Evolutionary conservation across 2,888 invertebrate genomes (phyloP), one percentile per base, ranked within the genome.

Genomic region (Caenorhabditis wallacei): DNA sequence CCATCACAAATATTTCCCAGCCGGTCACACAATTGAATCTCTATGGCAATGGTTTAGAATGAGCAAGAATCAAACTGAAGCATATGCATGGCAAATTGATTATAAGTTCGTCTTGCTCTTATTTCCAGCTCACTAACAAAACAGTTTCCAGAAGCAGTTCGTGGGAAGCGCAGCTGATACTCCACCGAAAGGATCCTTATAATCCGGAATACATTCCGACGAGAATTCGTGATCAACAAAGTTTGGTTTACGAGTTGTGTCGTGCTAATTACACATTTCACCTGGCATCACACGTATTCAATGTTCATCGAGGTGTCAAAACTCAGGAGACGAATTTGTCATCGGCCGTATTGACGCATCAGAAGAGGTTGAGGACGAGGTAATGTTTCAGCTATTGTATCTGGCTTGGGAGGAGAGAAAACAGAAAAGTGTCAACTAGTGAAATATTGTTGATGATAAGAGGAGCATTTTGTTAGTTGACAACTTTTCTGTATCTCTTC

Each of bases 81-180:
- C 76, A 0, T 74, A 68, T 30, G 81, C 82, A 0, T 85, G 85
- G 84, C 66, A 71, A 26, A 85, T 87, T 51, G 81, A 83, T 7
- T 87, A 87, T 75, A 87, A 85, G 87, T 87, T 43, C 51, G 75
- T 54, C 11, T n/a, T n/a, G 10, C 4, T 2, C 4, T 11, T 13
- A 2, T 10, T 13, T 8, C 46, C 18, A 30, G 8, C 30, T 3
- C 30, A 30, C 30, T 30, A 48, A 48, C n/a, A 2, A 48, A 0
- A 51, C n/a, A 5, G n/a, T 57, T 84, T 85, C 46, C 72, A 88
- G 88, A 81, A 78, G 86, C 37, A 80, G 82, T 22, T 74, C 82
- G 10, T 88, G 88, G 88, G 88, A 88, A 37, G 86, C 88, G 2
- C 87, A 87, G 64, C 18, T 88, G 16, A 84, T 88, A 8, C 64